Percentiles rank a stretch among this genome's conserved stretches.
Evolutionary conservation across 2,113 vertebrate genomes (phyloP).

Genomic region (Colistium nudipinnis): DNA sequence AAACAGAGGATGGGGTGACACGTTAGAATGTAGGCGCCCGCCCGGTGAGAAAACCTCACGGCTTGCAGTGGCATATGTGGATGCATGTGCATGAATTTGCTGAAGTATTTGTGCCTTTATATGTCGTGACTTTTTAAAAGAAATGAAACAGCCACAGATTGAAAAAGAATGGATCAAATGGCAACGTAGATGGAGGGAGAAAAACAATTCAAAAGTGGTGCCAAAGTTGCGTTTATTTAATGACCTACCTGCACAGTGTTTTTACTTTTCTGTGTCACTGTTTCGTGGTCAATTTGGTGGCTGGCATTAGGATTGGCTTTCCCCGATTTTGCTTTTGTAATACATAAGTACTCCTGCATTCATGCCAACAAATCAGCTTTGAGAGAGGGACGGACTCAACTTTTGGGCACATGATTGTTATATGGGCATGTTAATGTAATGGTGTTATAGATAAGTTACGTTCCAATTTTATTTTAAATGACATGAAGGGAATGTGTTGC

Average conservation of each 20-base stretch:
- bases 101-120: no score
- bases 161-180: no score
- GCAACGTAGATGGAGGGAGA: no score
- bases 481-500: neutral
- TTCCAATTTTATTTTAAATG: neutral
- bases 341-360: slow-evolving; percentile 43
- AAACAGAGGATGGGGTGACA: slow-evolving; percentile 29
- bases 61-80: neutral
- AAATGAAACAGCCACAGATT: neutral
- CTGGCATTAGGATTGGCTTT: slow-evolving; percentile 12
- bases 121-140: no score
- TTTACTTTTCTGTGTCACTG: neutral
- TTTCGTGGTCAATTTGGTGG: slow-evolving; percentile 2
- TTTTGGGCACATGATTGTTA: slow-evolving; percentile 25
- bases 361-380: slow-evolving; percentile 65
- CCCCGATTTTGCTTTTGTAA: slow-evolving; percentile 32
- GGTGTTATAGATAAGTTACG: slow-evolving; percentile 12
- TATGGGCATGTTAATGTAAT: neutral
- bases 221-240: neutral
- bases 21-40: slow-evolving; percentile 10
- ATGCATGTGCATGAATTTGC: neutral
- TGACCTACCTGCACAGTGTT: no score
- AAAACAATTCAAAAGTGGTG: neutral
- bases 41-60: slow-evolving; percentile 10
- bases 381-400: slow-evolving; percentile 30